phyloP scores from a whole-genome alignment of 1,140 invertebrate genomes.

The Drosophila littoralis region DNA sequence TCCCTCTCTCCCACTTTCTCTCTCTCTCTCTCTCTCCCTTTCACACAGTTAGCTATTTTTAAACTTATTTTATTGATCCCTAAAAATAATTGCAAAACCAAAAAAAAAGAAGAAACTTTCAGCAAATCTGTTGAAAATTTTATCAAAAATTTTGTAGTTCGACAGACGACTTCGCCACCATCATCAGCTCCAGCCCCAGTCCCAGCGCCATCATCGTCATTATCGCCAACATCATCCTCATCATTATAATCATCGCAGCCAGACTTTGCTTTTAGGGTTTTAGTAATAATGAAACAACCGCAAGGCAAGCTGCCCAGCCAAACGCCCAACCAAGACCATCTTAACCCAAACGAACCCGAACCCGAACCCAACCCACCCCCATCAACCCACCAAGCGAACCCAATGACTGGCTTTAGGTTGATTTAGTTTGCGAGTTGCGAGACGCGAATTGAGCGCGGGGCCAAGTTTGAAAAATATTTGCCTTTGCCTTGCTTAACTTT shows the following conservation, averaged over 20 bases:
- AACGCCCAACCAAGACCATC: slow-evolving; percentile 12
- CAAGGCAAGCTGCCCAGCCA: slow-evolving; percentile 32
- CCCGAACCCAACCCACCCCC: neutral
- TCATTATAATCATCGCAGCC: slow-evolving; percentile 18
- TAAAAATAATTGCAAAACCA: slow-evolving; percentile 73
- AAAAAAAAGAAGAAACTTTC: slow-evolving; percentile 36
- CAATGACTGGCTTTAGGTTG: slow-evolving; percentile 62
- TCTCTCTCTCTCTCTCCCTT: neutral
- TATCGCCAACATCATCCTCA: slow-evolving; percentile 12
- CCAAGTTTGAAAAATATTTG: slow-evolving; percentile 64
- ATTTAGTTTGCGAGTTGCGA: slow-evolving; percentile 64
- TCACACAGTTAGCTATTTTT: slow-evolving; percentile 59
- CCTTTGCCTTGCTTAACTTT: slow-evolving; percentile 67
- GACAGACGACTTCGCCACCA: slow-evolving; percentile 10
- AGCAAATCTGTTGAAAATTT: slow-evolving; percentile 69
- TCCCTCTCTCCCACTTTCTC: neutral
- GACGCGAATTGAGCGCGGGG: slow-evolving; percentile 33
- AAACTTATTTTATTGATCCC: slow-evolving; percentile 82
- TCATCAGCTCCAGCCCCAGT: neutral
- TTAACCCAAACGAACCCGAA: neutral
- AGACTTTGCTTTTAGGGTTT: slow-evolving; percentile 42
- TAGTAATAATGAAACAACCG: slow-evolving; percentile 58
- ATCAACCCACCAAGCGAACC: slow-evolving; percentile 5
- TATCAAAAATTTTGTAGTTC: slow-evolving; percentile 59
- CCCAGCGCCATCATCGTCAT: slow-evolving; percentile 7